Evolutionary conservation across 2,113 vertebrate genomes (phyloP).

Genomic region (Pedetes capensis): DNA sequence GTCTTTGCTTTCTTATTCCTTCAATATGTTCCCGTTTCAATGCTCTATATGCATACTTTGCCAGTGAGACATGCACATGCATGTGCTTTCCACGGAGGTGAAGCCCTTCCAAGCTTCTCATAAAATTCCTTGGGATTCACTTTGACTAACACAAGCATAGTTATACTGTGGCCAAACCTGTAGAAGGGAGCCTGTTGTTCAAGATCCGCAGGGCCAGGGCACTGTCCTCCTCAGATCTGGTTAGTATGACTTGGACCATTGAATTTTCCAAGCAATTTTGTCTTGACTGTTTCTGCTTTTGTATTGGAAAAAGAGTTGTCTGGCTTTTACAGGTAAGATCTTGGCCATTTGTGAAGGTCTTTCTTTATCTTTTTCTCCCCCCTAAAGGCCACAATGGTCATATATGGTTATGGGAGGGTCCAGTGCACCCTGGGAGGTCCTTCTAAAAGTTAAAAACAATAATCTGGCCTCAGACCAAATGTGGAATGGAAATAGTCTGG

Average conservation of each 20-base stretch:
- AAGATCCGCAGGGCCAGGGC: not conserved
- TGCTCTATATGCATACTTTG: not conserved
- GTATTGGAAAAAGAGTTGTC: not conserved
- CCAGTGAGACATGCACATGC: not conserved
- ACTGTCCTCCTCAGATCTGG: not conserved
- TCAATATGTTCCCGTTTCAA: not conserved
- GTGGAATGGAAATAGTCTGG: constrained; percentile 44
- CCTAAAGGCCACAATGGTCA: not conserved
- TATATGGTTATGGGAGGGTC: not conserved
- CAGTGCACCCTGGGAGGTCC: not conserved
- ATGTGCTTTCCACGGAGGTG: not conserved
- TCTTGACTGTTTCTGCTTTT: constrained; percentile 13
- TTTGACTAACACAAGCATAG: not conserved
- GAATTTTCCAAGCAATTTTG: not conserved
- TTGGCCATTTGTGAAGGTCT: not conserved
- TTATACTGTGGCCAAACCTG: not conserved
- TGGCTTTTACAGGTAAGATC: not conserved
- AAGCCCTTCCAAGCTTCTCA: not conserved
- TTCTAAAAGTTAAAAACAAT: constrained; percentile 37
- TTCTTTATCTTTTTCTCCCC: not conserved
- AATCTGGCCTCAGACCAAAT: constrained; percentile 47
- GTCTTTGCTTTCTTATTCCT: not conserved
- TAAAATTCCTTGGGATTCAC: not conserved
- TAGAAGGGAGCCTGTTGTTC: not conserved
- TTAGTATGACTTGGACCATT: not conserved